Evolutionary conservation across 2,888 invertebrate species (phyloP).

Genomic region (Caenorhabditis imperialis): DNA sequence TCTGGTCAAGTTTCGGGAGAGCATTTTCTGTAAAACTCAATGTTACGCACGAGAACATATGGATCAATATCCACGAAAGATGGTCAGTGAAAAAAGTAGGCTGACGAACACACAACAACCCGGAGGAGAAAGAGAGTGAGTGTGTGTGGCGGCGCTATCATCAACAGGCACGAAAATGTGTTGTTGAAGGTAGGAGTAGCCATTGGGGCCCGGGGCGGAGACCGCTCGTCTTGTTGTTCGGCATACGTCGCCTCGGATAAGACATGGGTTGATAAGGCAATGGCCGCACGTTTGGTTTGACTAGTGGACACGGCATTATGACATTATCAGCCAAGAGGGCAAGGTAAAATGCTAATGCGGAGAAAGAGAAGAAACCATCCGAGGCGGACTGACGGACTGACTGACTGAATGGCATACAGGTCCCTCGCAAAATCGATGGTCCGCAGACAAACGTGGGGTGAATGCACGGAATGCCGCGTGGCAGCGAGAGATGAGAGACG

Average conservation of each 20-base stretch:
- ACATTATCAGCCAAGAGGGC: too few relatives aligned
- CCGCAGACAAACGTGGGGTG: constrained; percentile 12
- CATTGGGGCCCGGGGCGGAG: constrained; percentile 35
- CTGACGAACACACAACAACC: constrained; percentile 30
- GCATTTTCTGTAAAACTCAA: constrained; percentile 41
- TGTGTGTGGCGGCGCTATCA: constrained; percentile 45
- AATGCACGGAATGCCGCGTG: constrained; percentile 5
- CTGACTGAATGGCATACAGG: constrained; percentile 6
- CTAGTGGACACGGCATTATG: too few relatives aligned
- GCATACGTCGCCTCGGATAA: constrained; percentile 3
- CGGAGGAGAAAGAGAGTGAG: constrained; percentile 2
- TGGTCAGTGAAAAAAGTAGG: constrained; percentile 13
- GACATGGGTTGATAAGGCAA: too few relatives aligned
- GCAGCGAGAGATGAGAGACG: constrained; percentile 22
- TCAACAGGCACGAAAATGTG: constrained; percentile 30
- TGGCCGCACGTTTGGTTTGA: too few relatives aligned
- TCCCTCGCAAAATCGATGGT: constrained; percentile 4
- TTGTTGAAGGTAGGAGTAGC: constrained; percentile 42
- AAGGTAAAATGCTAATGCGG: constrained; percentile 9
- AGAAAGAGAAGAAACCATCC: neutral
- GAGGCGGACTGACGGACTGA: neutral
- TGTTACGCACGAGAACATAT: constrained; percentile 5
- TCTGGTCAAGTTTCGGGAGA: constrained; percentile 44
- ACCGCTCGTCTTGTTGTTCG: constrained; percentile 37
- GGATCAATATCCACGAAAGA: constrained; percentile 1